phyloP scores from a whole-genome alignment of 2,797 vertebrate genomes.

The Neopelma chrysocephalum region DNA sequence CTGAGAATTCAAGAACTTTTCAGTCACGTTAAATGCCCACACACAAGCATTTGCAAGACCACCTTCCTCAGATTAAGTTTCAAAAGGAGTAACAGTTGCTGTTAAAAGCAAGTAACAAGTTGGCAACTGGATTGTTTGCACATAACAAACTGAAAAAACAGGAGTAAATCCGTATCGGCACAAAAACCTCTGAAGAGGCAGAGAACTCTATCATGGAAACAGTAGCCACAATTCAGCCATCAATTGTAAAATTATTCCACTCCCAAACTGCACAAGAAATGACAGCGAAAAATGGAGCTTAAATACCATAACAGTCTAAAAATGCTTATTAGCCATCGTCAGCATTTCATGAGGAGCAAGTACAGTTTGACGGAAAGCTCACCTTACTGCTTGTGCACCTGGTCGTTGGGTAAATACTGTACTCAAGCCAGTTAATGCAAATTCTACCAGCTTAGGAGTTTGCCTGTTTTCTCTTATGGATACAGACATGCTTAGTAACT shows the following conservation, averaged over 20 bases:
- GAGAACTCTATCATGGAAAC: background rate
- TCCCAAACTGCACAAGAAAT: background rate
- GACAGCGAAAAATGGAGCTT: background rate
- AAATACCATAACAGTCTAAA: background rate
- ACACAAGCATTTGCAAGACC: fast-evolving
- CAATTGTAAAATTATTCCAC: background rate
- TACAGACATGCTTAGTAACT: slow-evolving; percentile 87
- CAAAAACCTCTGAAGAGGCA: background rate
- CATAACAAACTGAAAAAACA: background rate
- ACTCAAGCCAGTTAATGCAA: slow-evolving; percentile 87
- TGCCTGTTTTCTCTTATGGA: slow-evolving; percentile 85
- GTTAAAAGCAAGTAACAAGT: background rate
- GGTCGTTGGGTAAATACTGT: slow-evolving; percentile 88
- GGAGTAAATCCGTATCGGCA: background rate
- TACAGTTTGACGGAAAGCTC: slow-evolving; percentile 26
- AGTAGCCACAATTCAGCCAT: background rate
- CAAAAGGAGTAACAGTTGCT: background rate
- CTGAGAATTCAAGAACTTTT: background rate
- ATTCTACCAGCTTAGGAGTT: slow-evolving; percentile 85
- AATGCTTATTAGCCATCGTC: background rate
- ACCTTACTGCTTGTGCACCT: slow-evolving; percentile 96
- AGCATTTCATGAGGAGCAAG: background rate
- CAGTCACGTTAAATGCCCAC: background rate
- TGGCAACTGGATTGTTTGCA: background rate
- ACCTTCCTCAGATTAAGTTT: background rate